phyloP scores from a whole-genome alignment of 1,140 invertebrate genomes.

The Calliphora vicina region DNA sequence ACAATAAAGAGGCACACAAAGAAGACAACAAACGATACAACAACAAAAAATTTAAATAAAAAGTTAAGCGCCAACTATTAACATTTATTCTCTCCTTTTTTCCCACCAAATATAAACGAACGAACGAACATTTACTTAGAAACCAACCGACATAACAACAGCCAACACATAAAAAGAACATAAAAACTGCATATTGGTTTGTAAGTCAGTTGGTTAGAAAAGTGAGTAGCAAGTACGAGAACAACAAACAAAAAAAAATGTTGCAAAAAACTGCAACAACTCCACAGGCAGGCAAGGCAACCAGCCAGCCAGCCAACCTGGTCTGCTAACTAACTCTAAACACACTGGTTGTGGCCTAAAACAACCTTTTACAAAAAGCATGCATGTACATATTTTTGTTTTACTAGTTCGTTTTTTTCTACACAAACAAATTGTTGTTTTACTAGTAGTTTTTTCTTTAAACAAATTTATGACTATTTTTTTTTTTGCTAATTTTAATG shows the following conservation, averaged over 20 bases:
- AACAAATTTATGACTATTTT: neutral
- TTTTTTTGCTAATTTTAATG: neutral
- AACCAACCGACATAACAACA: neutral
- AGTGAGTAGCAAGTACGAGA: neutral
- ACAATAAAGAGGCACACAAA: neutral
- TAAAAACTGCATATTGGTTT: neutral
- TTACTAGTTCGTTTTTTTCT: neutral
- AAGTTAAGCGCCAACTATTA: slow-evolving; percentile 13
- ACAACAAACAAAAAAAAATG: neutral
- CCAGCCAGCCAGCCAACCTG: neutral
- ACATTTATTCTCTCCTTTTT: neutral
- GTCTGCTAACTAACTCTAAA: neutral
- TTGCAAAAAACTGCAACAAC: neutral
- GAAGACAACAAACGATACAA: neutral
- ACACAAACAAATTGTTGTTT: neutral
- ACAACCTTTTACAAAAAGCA: neutral
- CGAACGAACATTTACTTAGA: neutral
- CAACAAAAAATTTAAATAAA: neutral
- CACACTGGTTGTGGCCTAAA: neutral
- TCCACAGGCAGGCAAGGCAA: neutral
- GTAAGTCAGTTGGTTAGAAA: slow-evolving; percentile 8
- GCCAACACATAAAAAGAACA: neutral
- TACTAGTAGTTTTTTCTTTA: neutral
- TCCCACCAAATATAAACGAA: neutral
- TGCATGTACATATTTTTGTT: neutral